Conservation (phyloP, 2,888 invertebrate species). For the Tethea ocularis region DNA sequence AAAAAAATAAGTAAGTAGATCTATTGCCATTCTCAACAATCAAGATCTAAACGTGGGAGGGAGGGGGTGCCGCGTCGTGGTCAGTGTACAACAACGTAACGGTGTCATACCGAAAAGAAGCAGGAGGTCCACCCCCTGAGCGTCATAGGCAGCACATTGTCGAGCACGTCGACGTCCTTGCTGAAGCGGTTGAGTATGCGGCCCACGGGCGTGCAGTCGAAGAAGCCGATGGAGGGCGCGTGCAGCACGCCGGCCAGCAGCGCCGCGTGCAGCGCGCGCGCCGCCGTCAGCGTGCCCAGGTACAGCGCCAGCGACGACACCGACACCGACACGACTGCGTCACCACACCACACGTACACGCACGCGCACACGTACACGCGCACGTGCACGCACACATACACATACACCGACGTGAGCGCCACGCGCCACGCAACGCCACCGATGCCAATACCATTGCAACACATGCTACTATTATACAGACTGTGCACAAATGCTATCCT, state of each 20-base stretch:
- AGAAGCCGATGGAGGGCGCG: conserved; percentile 88
- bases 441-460: too few relatives aligned
- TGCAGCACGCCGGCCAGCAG: conserved; percentile 86
- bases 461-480: neutral
- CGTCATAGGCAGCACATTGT: conserved; percentile 88
- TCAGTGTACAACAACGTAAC: conserved; percentile 4
- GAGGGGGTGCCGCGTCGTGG: too few relatives aligned
- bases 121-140: conserved; percentile 88
- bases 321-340: conserved; percentile 86
- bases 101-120: conserved; percentile 83
- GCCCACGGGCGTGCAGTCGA: conserved; percentile 91
- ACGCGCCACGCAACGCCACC: too few relatives aligned
- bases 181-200: conserved; percentile 91
- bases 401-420: neutral
- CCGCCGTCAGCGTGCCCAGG: conserved; percentile 86
- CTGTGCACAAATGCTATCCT: neutral
- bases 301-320: conserved; percentile 87
- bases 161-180: conserved; percentile 89
- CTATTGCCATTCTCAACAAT: neutral
- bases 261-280: conserved; percentile 85
- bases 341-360: conserved; percentile 12
- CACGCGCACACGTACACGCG: conserved; percentile 11
- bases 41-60: neutral
- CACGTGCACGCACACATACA: conserved; percentile 9
- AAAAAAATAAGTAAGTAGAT: neutral